These are phyloP conservation scores for Terebella lapidaria DNA, from an alignment of 2,888 invertebrate genomes.

Conservation along the genomic window DNA sequence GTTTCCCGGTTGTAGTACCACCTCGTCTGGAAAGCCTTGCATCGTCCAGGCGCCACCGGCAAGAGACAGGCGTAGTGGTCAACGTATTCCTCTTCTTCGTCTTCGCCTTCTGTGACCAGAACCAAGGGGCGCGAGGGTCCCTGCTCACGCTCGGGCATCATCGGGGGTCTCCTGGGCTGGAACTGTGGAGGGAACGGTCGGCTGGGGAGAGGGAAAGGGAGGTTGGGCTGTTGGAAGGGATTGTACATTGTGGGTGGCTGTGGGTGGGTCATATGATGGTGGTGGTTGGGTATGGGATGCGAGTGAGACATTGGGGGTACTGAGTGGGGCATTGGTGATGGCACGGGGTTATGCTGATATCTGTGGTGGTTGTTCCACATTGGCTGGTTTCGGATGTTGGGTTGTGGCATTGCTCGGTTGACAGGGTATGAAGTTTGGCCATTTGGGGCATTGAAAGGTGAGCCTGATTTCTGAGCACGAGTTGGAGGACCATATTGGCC, in stretches of 20 bases:
- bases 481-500: too few relatives aligned
- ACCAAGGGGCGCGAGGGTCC: background rate
- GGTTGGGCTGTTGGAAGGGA: background rate
- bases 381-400: too few relatives aligned
- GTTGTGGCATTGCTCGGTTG: too few relatives aligned
- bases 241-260: background rate
- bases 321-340: too few relatives aligned
- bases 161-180: background rate
- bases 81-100: background rate
- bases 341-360: too few relatives aligned
- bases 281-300: background rate
- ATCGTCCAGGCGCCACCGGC: conserved; percentile 1
- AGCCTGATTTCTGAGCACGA: too few relatives aligned
- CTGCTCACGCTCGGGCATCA: too few relatives aligned
- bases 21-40: background rate
- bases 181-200: background rate
- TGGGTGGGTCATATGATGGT: too few relatives aligned
- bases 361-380: too few relatives aligned
- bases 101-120: background rate
- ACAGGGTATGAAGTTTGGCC: too few relatives aligned
- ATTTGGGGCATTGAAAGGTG: too few relatives aligned
- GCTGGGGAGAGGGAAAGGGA: background rate
- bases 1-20: background rate
- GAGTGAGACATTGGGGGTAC: background rate
- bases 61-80: background rate